Evolutionary conservation across 2,113 vertebrate genomes (phyloP).

Genomic region (Propithecus coquereli): DNA sequence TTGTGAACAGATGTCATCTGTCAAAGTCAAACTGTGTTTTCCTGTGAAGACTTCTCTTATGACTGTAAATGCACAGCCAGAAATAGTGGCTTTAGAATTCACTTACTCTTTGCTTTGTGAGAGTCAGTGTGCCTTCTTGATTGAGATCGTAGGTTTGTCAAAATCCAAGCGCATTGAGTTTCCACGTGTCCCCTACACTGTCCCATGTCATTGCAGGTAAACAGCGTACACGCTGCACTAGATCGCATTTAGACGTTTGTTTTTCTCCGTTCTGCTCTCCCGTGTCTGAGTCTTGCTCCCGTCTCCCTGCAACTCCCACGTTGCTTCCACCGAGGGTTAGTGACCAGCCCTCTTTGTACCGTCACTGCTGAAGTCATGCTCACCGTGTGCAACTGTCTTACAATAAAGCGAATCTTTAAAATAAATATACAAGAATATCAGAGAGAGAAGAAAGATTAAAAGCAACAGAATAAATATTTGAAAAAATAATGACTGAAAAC

Average conservation of each 20-base stretch:
- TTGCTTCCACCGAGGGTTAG: not conserved
- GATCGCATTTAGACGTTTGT: not conserved
- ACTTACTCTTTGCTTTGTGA: not conserved
- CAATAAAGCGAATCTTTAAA: no score
- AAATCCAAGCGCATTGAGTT: not conserved
- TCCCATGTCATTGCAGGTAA: no score
- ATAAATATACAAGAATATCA: not conserved
- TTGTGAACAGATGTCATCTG: not conserved
- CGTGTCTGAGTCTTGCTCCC: not conserved
- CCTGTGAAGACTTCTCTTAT: not conserved
- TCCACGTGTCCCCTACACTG: not conserved
- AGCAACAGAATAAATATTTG: not conserved
- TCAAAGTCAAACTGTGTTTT: not conserved
- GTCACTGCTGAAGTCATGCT: not conserved
- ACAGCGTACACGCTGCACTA: not conserved
- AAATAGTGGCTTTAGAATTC: not conserved
- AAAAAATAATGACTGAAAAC: not conserved
- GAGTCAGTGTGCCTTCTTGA: not conserved
- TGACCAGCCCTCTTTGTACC: not conserved
- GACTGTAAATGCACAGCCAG: not conserved
- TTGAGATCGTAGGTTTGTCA: not conserved
- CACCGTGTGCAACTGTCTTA: not conserved
- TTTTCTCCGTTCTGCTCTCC: not conserved
- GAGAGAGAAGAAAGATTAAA: not conserved
- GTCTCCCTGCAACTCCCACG: not conserved